These are phyloP conservation scores for Ormyrus nitidulus DNA, from an alignment of 2,888 invertebrate species.

Conservation along the genomic window DNA sequence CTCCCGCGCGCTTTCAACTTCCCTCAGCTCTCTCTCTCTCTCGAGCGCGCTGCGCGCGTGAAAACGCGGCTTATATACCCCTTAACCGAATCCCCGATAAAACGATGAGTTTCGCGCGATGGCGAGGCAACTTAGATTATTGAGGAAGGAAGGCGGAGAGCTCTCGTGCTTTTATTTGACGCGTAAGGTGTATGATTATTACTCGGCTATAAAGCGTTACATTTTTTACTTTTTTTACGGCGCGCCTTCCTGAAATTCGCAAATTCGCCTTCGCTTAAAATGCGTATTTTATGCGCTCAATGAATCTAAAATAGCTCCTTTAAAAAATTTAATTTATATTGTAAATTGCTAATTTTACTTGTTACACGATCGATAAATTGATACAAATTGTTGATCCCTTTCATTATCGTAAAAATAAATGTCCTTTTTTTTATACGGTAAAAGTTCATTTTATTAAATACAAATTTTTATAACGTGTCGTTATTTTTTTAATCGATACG, in stretches of 20 bases:
- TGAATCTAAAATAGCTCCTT: too few species aligned
- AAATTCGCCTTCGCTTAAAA: neutral
- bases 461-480: too few species aligned
- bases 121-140: slow-evolving; percentile 1
- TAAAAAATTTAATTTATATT: too few species aligned
- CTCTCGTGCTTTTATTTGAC: slow-evolving; percentile 5
- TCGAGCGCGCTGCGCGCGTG: neutral
- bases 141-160: neutral
- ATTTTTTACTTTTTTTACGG: slow-evolving; percentile 1
- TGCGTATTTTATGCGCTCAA: too few species aligned
- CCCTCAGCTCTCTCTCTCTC: neutral
- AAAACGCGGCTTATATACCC: neutral
- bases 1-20: neutral
- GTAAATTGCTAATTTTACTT: too few species aligned
- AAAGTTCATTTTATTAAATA: too few species aligned
- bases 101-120: neutral
- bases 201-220: slow-evolving; percentile 4
- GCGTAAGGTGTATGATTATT: slow-evolving; percentile 3
- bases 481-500: too few species aligned
- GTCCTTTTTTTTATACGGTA: too few species aligned
- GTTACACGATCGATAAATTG: too few species aligned
- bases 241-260: neutral
- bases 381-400: too few species aligned
- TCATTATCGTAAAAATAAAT: too few species aligned
- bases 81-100: slow-evolving; percentile 19